These are phyloP conservation scores for Papio anubis DNA, from an alignment of 2,113 vertebrate species.

Conservation along the genomic window DNA sequence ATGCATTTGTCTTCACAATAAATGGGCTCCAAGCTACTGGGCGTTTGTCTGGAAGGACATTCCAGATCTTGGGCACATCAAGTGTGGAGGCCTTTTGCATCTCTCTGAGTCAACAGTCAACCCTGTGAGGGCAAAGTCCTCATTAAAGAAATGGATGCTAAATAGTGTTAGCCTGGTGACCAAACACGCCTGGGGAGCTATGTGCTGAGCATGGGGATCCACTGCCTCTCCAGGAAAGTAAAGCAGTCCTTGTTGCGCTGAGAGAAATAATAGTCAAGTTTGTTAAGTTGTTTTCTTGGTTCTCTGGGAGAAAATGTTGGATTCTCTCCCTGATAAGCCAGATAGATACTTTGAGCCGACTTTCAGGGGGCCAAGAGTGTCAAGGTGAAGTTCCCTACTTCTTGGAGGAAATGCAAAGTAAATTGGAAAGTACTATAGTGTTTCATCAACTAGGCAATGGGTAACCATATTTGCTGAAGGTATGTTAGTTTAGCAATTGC, in stretches of 20 bases:
- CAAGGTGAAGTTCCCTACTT: background rate
- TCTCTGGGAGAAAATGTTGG: background rate
- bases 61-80: conserved; percentile 6
- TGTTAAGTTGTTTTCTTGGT: background rate
- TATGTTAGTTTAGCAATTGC: background rate
- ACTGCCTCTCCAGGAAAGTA: background rate
- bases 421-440: background rate
- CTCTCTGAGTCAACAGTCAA: conserved; percentile 10
- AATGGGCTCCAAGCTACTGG: background rate
- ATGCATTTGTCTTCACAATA: conserved; percentile 12
- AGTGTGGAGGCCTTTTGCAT: rapidly evolving
- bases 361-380: background rate
- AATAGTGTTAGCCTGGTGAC: background rate
- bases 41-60: conserved; percentile 35
- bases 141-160: background rate
- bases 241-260: background rate
- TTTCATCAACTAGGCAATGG: background rate
- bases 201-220: background rate
- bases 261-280: background rate
- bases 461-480: background rate
- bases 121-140: background rate
- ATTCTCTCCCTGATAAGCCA: background rate
- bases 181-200: background rate
- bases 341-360: background rate
- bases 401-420: background rate